Evolutionary conservation across 2,113 vertebrate genomes (phyloP).

Genomic region (Azemiops feae): DNA sequence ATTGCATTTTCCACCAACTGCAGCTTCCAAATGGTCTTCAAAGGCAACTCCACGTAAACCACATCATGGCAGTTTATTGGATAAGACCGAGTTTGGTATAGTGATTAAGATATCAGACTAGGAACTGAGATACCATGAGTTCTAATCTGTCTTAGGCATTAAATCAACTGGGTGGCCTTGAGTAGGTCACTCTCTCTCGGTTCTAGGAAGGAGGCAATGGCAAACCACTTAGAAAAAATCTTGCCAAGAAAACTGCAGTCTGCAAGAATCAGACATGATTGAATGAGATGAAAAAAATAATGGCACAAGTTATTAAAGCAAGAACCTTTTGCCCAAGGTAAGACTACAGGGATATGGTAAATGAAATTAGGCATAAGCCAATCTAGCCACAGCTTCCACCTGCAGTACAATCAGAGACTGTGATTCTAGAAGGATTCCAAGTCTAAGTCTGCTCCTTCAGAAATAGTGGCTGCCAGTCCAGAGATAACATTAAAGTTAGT

Average conservation of each 20-base stretch:
- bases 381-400: neutral
- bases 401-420: neutral
- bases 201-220: neutral
- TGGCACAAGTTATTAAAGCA: neutral
- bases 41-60: neutral
- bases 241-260: no score
- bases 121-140: neutral
- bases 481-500: neutral
- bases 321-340: neutral
- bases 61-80: neutral
- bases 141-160: neutral
- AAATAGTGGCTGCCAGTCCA: neutral
- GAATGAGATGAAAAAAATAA: neutral
- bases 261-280: neutral
- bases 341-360: neutral
- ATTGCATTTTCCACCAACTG: neutral
- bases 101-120: neutral
- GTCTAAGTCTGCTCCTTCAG: neutral
- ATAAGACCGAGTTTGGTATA: no score
- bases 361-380: neutral
- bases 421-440: neutral
- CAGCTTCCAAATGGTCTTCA: neutral
- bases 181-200: neutral
- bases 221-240: neutral
- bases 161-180: neutral